phyloP scores from a whole-genome alignment of 2,113 vertebrate species.

The Felis catus region F.catus_Fca126_mat1.0 CM031416.1:38684501-38685000 shows the following conservation, averaged over 20 bases:
- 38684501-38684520: fast-evolving
- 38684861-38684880: background rate
- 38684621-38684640: background rate
- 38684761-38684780: background rate
- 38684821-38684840: background rate
- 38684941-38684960: background rate
- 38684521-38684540: background rate
- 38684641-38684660: background rate
- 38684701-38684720: background rate
- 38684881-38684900: background rate
- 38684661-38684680: background rate
- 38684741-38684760: background rate
- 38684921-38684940: background rate
- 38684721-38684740: background rate
- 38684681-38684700: background rate
- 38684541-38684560: fast-evolving
- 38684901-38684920: background rate
- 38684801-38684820: background rate
- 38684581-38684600: background rate
- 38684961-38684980: background rate
- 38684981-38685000: background rate
- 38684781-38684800: background rate
- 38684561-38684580: background rate
- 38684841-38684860: background rate
- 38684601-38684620: background rate